Conservation (phyloP, 2,797 vertebrate species). For the Danio albolineatus region DNA sequence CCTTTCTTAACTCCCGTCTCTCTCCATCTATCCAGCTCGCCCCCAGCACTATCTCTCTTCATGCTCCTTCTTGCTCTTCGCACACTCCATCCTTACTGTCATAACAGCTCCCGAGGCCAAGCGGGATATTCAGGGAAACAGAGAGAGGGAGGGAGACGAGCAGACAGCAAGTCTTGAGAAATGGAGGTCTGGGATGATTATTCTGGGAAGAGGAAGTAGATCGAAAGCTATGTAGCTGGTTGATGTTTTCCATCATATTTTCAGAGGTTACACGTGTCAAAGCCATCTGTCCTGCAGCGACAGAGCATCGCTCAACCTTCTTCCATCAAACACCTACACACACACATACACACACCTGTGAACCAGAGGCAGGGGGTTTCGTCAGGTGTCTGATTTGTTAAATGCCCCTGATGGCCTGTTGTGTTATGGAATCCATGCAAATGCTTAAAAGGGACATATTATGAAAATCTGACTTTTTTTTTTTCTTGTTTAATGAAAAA, state of each 20-base stretch:
- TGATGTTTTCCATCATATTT: conserved; percentile 43
- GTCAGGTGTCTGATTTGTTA: conserved; percentile 41
- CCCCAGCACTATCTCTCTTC: conserved; percentile 72
- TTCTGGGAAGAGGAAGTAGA: conserved; percentile 47
- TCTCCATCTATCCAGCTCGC: conserved; percentile 29
- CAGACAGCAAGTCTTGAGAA: conserved; percentile 50
- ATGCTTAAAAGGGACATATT: too few species aligned
- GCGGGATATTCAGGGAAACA: conserved; percentile 61
- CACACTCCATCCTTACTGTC: conserved; percentile 77
- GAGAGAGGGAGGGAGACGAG: conserved; percentile 19
- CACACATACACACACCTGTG: conserved; percentile 70
- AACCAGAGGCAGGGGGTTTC: conserved; percentile 69
- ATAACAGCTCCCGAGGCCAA: conserved; percentile 77
- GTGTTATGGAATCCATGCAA: not conserved
- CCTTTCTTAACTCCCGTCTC: conserved; percentile 71
- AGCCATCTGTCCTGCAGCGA: conserved; percentile 70
- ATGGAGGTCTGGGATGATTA: conserved; percentile 55
- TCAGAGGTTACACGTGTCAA: conserved; percentile 73
- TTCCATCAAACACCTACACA: conserved; percentile 53
- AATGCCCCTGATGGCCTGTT: conserved; percentile 39
- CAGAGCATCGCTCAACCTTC: conserved; percentile 74
- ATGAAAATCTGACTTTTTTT: too few species aligned
- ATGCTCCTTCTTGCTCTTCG: conserved; percentile 70
- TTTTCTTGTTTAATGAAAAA: too few species aligned
- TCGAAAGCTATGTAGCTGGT: not conserved